Evolutionary conservation across 2,113 vertebrate species (phyloP).

Genomic region (Cephalopterus ornatus): DNA sequence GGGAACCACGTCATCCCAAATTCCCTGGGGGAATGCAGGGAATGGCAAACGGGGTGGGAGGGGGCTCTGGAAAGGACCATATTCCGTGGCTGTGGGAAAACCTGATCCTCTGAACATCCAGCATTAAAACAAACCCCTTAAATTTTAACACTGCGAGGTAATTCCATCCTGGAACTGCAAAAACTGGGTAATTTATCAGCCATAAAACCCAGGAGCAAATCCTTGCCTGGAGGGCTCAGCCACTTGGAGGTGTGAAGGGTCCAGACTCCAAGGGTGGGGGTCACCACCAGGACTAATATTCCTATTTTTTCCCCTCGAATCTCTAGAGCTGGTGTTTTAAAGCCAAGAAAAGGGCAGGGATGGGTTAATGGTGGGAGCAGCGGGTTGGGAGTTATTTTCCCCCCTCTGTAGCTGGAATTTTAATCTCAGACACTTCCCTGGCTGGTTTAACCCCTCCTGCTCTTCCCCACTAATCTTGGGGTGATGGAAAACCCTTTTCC

Average conservation of each 20-base stretch:
- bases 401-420: background rate
- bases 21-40: background rate
- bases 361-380: background rate
- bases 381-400: background rate
- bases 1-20: background rate
- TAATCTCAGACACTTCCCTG: background rate
- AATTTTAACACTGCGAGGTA: conserved; percentile 62
- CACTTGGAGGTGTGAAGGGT: background rate
- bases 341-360: conserved; percentile 3
- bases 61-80: background rate
- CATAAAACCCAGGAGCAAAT: conserved; percentile 41
- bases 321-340: background rate
- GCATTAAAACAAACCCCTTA: conserved; percentile 44
- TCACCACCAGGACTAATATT: conserved; percentile 7
- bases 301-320: background rate
- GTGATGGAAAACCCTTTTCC: background rate
- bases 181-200: background rate
- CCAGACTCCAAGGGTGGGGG: background rate
- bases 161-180: conserved; percentile 54
- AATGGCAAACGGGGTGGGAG: background rate
- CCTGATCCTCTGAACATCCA: background rate
- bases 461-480: accelerated
- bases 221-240: conserved; percentile 19
- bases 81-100: background rate
- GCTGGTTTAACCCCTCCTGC: background rate